Base-by-base conservation (phyloP, 2,113 vertebrate genomes). In the Coptodon bakossiorum region DNA sequence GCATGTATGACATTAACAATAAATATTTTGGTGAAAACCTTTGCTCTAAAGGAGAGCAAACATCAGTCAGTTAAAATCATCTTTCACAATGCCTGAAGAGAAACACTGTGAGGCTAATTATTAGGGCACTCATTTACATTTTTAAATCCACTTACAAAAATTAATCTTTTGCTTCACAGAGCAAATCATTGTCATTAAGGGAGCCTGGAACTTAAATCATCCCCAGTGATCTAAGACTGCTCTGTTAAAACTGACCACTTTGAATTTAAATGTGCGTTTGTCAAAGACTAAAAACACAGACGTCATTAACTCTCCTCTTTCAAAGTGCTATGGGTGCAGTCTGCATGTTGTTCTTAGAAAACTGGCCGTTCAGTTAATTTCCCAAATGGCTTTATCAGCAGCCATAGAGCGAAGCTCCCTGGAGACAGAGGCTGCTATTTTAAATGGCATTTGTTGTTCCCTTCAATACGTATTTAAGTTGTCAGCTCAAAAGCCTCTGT, bases 351-450 rank as follows among this genome's bases (percentile, higher is more conserved):
- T 59, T 90, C 86, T 82, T 52, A 54, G 22, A 81, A 79, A 82
- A 82, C 76, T 36, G 54, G n/a, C 88, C 82, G 24, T 83, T 87
- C 66, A 86, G 38, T 90, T 91, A 85, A 94, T 94, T 95, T 94
- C 90, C 93, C 91, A 89, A 85, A 91, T 86, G 92, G 85, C 54
- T 83, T 83, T 63, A 80, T 84, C 81, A 81, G 81, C 56, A 84
- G 83, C 82, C 40, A 7, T 29, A 71, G 36, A 86, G 53, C 6
- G 1, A 80, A 85, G 45, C 81, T 88, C 91, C 89, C 81, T 13
- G 4, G 79, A 83, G 90, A 82, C 83, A 45, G 45, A 83, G 48
- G 29, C 91, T 88, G 85, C 87, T 82, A 45, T 79, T 90, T 81
- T 82, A 90, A 89, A 90, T 86, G 24, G 59, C 82, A 81, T 90